Evolutionary conservation across 1,140 invertebrate genomes (phyloP).

Genomic region (Amyelois transitella): DNA sequence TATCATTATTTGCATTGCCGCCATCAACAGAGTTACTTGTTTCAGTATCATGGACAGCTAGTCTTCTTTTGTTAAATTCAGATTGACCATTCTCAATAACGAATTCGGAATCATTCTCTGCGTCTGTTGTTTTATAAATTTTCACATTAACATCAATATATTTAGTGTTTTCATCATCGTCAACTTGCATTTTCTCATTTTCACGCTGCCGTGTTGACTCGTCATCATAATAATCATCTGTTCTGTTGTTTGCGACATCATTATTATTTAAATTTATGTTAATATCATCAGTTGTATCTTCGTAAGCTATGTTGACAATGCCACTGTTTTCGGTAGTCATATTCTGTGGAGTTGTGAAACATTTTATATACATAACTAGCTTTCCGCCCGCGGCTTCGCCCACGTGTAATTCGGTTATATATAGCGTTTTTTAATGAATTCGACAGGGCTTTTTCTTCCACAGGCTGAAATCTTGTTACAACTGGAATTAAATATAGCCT

Average conservation of each 20-base stretch:
- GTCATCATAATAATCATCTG: background rate
- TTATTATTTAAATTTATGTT: background rate
- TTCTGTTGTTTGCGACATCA: background rate
- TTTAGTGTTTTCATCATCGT: background rate
- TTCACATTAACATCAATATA: background rate
- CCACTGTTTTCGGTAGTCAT: background rate
- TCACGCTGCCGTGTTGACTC: background rate
- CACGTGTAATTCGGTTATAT: too few species aligned
- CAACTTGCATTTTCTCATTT: background rate
- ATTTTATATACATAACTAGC: too few species aligned
- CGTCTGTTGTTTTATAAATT: background rate
- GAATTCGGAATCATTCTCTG: background rate
- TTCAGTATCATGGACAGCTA: too few species aligned
- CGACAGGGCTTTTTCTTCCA: too few species aligned
- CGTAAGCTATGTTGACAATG: background rate
- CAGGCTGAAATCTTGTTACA: too few species aligned
- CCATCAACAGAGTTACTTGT: background rate
- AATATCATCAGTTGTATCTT: background rate
- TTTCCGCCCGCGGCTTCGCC: too few species aligned
- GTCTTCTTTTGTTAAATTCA: too few species aligned
- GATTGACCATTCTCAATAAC: too few species aligned
- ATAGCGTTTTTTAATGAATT: too few species aligned
- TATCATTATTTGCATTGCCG: background rate
- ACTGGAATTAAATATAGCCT: too few species aligned
- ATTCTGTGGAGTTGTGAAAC: background rate